A percentile compares a stretch with the other conserved stretches of the same genome.
Evolutionary conservation across 2,888 invertebrate species (phyloP).

Genomic region (Brenthis hecate): DNA sequence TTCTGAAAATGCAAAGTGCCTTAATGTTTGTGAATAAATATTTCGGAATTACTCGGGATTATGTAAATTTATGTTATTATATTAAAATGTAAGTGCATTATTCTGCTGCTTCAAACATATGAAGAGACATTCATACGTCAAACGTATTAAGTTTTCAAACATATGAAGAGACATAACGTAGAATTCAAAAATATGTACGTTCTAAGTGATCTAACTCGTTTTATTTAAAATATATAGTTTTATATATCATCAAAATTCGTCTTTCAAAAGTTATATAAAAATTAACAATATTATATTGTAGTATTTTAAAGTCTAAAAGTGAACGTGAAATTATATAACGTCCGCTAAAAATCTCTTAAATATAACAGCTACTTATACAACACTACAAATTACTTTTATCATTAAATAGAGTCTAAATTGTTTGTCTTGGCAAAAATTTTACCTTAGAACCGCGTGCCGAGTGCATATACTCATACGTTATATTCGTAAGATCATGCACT

Average conservation of each 20-base stretch:
- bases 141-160: no score
- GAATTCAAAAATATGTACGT: no score
- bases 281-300: neutral
- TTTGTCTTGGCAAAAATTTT: slow-evolving; percentile 30
- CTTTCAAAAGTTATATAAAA: neutral
- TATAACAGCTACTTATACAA: neutral
- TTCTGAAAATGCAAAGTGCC: slow-evolving; percentile 2
- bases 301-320: slow-evolving; percentile 4
- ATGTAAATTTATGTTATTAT: slow-evolving; percentile 11
- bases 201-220: neutral
- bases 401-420: slow-evolving; percentile 21
- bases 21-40: slow-evolving; percentile 8
- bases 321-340: slow-evolving; percentile 17
- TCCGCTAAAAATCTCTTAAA: slow-evolving; percentile 24
- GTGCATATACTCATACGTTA: slow-evolving; percentile 23
- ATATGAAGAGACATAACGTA: no score
- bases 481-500: slow-evolving; percentile 35
- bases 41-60: slow-evolving; percentile 3
- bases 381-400: no score
- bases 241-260: neutral
- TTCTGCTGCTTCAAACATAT: no score
- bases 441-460: slow-evolving; percentile 19
- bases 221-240: neutral
- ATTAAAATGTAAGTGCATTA: neutral
- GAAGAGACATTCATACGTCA: no score